phyloP scores from a whole-genome alignment of 1,140 invertebrate genomes.

The Drosophila kikkawai region DNA sequence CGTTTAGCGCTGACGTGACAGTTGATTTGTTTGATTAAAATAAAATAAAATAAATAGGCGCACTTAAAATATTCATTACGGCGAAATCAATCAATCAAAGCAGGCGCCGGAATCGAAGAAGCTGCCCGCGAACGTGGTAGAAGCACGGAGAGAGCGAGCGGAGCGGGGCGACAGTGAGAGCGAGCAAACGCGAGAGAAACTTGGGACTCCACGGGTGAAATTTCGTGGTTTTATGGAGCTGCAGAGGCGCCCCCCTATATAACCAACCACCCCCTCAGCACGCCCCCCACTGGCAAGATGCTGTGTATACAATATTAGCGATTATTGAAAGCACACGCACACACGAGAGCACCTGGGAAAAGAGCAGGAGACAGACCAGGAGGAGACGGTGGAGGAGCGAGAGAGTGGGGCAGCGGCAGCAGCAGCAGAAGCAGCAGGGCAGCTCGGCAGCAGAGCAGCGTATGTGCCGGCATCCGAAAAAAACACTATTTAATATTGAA shows the following conservation, averaged over 20 bases:
- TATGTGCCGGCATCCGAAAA: conserved; percentile 44
- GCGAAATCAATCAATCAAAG: conserved; percentile 40
- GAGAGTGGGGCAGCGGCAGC: conserved; percentile 3
- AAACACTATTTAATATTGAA: conserved; percentile 59
- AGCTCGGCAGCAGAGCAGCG: conserved; percentile 20
- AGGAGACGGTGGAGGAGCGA: neutral
- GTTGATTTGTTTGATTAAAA: conserved; percentile 81
- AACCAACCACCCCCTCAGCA: conserved; percentile 25
- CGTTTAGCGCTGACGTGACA: conserved; percentile 72
- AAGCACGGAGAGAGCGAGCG: neutral
- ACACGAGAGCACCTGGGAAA: conserved; percentile 20
- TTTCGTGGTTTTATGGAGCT: conserved; percentile 43
- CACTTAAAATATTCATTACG: conserved; percentile 40
- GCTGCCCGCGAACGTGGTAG: neutral
- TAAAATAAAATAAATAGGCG: conserved; percentile 56
- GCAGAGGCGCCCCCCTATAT: conserved; percentile 28
- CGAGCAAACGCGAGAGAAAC: conserved; percentile 16
- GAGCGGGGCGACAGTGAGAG: neutral
- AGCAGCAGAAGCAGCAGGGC: conserved; percentile 2
- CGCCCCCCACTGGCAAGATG: conserved; percentile 51
- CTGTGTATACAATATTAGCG: conserved; percentile 78
- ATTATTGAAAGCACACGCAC: conserved; percentile 58
- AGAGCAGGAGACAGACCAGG: conserved; percentile 11
- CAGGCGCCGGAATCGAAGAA: conserved; percentile 15
- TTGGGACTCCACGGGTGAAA: conserved; percentile 38